A percentile compares a stretch with the other conserved stretches of the same genome.
These are phyloP conservation scores for Phocoena sinus DNA, from an alignment of 2,113 vertebrate species.

Conservation along the genomic window DNA sequence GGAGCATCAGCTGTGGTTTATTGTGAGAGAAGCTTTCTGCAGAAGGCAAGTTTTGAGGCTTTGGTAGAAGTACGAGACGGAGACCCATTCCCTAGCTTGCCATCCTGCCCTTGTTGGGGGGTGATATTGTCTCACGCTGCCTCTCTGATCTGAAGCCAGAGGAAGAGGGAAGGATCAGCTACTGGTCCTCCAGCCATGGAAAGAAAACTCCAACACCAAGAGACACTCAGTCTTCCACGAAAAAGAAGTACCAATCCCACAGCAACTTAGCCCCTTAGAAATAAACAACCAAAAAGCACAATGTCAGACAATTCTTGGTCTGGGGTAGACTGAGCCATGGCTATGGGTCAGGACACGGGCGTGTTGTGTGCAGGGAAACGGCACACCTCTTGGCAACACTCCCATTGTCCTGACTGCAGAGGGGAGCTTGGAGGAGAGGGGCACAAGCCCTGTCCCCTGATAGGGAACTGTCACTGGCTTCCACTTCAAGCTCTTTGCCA, in stretches of 20 bases:
- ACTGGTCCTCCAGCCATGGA: neutral
- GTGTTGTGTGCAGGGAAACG: neutral
- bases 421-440: neutral
- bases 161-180: neutral
- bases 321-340: neutral
- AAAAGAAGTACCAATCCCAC: neutral
- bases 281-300: neutral
- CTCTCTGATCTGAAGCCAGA: neutral
- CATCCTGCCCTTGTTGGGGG: neutral
- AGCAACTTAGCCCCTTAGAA: neutral
- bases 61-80: neutral
- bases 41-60: neutral
- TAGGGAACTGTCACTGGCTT: neutral
- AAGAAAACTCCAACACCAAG: neutral
- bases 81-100: neutral
- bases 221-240: neutral
- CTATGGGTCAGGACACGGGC: neutral
- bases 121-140: fast-evolving
- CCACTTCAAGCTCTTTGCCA: neutral
- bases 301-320: neutral
- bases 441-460: neutral
- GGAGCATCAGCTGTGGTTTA: neutral
- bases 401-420: neutral
- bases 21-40: neutral
- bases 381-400: neutral